Percentiles rank a stretch among this genome's conserved stretches.
These are phyloP conservation scores for Octodon degus DNA, from an alignment of 2,113 vertebrate genomes.

Conservation along the genomic window DNA sequence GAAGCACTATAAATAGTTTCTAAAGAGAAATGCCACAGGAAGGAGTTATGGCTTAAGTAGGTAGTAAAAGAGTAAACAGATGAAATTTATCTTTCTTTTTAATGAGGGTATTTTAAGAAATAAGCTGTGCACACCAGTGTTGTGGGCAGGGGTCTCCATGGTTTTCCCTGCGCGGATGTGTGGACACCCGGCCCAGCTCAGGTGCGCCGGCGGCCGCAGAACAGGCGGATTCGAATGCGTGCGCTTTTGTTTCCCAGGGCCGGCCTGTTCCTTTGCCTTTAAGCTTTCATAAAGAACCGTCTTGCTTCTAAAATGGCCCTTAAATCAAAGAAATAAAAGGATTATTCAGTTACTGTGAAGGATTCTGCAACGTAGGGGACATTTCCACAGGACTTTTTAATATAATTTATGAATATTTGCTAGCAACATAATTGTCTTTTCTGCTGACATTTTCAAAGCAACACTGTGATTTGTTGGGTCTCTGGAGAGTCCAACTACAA, in stretches of 20 bases:
- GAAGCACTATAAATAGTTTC: conserved; percentile 75
- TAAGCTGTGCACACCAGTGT: conserved; percentile 18
- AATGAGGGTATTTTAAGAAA: conserved; percentile 69
- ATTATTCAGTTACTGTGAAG: conserved; percentile 82
- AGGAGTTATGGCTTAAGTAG: conserved; percentile 66
- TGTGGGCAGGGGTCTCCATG: not conserved
- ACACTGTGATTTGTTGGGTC: conserved; percentile 93
- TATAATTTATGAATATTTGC: conserved; percentile 92
- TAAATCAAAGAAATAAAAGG: conserved; percentile 83
- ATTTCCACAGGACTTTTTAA: conserved; percentile 90
- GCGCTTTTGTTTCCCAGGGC: conserved; percentile 49
- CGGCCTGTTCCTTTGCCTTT: conserved; percentile 56
- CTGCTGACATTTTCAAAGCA: conserved; percentile 98
- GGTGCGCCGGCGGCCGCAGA: no score
- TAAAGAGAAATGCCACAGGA: conserved; percentile 65
- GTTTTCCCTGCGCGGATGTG: not conserved
- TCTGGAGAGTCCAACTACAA: conserved; percentile 94
- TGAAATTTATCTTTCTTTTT: conserved; percentile 67
- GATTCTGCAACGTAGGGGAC: conserved; percentile 85
- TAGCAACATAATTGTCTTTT: conserved; percentile 92
- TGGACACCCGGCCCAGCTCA: rapidly evolving
- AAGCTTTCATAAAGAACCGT: conserved; percentile 73
- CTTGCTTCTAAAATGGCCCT: conserved; percentile 74
- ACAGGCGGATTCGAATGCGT: not conserved
- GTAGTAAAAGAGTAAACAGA: conserved; percentile 52